Percentiles rank a stretch among this genome's conserved stretches.
Evolutionary conservation across 2,113 vertebrate genomes (phyloP).

Genomic region (Hucho hucho): DNA sequence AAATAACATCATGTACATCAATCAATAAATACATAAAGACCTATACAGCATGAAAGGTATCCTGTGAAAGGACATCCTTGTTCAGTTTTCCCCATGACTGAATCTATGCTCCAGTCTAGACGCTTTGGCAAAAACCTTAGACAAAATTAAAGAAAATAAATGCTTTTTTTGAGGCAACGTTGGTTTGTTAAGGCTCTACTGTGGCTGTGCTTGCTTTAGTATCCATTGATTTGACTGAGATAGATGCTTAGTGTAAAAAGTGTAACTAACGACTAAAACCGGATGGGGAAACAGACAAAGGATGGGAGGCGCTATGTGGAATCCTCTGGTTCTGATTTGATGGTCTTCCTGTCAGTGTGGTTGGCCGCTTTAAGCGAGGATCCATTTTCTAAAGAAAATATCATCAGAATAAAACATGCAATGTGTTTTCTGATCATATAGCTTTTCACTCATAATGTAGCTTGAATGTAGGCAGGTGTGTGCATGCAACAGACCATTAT

Average conservation of each 20-base stretch:
- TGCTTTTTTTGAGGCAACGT: conserved; percentile 88
- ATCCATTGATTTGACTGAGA: conserved; percentile 67
- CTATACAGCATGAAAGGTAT: conserved; percentile 30
- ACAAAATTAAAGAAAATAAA: conserved; percentile 65
- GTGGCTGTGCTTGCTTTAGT: conserved; percentile 82
- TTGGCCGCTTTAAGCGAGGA: conserved; percentile 83
- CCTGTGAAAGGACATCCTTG: neutral
- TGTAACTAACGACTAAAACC: conserved; percentile 51
- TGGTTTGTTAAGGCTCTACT: conserved; percentile 97
- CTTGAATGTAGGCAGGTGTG: neutral
- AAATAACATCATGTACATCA: conserved; percentile 39
- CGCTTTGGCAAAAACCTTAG: conserved; percentile 82
- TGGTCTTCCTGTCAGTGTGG: conserved; percentile 85
- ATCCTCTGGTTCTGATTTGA: conserved; percentile 96
- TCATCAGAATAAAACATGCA: neutral
- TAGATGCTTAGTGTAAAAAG: conserved; percentile 70
- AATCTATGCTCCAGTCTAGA: conserved; percentile 50
- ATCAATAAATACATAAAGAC: conserved; percentile 50
- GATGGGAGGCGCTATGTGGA: conserved; percentile 84
- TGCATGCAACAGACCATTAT: neutral
- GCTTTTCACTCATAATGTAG: neutral
- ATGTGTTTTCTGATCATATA: neutral
- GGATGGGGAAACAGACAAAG: neutral
- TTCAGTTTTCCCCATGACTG: conserved; percentile 5
- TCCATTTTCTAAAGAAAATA: conserved; percentile 78